phyloP scores from a whole-genome alignment of 2,113 vertebrate genomes.

The Gallinago undulata region DNA sequence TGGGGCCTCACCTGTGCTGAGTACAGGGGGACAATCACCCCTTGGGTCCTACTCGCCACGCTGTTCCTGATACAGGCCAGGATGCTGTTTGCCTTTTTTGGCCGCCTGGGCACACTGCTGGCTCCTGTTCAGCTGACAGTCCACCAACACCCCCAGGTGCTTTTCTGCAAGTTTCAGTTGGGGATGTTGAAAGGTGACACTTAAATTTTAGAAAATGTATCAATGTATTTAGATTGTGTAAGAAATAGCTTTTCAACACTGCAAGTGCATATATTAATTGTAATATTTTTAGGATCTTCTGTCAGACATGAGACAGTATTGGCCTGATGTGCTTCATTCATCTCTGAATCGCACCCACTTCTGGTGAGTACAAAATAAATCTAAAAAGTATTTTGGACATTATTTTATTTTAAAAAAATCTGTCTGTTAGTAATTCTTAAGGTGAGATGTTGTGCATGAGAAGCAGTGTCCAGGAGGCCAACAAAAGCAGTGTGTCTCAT shows the following conservation, averaged over 20 bases:
- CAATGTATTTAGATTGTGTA: neutral
- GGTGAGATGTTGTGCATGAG: neutral
- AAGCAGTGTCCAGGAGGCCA: neutral
- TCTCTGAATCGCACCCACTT: slow-evolving; percentile 67
- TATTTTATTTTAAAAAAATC: neutral
- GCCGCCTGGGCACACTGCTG: no score
- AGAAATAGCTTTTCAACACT: neutral
- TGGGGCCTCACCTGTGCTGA: no score
- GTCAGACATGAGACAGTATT: slow-evolving; percentile 69
- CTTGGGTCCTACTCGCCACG: no score
- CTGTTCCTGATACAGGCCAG: no score
- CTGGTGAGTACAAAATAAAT: slow-evolving; percentile 68
- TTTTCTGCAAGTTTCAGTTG: neutral
- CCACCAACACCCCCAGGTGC: no score
- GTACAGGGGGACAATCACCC: no score
- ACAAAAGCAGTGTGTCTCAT: neutral
- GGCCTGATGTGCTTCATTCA: slow-evolving; percentile 77
- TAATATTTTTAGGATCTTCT: slow-evolving; percentile 71
- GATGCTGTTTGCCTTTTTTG: no score
- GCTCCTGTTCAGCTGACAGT: no score
- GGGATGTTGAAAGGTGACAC: neutral
- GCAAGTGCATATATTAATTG: neutral
- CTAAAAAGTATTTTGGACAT: neutral
- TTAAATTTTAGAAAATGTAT: neutral
- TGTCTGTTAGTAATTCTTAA: neutral